These are phyloP conservation scores for Mugil cephalus DNA, from an alignment of 2,113 vertebrate species.

Conservation along the genomic window DNA sequence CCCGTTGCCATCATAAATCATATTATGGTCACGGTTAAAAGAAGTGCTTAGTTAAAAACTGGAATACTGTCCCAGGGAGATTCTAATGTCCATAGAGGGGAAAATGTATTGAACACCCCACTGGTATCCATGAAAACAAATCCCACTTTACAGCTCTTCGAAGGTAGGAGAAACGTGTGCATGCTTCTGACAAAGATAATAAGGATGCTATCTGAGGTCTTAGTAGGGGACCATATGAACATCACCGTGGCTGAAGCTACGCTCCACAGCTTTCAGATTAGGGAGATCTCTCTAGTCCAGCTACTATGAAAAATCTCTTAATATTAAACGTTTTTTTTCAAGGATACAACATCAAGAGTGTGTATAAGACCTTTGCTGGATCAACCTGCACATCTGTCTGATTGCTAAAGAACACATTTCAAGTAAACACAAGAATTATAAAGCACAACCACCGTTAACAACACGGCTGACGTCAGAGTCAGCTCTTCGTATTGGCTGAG, in stretches of 20 bases:
- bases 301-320: background rate
- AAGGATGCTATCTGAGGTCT: background rate
- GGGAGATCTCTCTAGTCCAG: background rate
- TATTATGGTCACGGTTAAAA: too few species aligned
- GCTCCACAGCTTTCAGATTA: background rate
- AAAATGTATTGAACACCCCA: background rate
- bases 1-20: too few species aligned
- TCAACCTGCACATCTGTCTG: slow-evolving; percentile 16
- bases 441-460: slow-evolving; percentile 35
- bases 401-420: slow-evolving; percentile 50
- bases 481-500: slow-evolving; percentile 33
- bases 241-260: background rate
- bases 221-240: background rate
- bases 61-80: too few species aligned
- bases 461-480: slow-evolving; percentile 24
- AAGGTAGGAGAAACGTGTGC: background rate
- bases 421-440: slow-evolving; percentile 63
- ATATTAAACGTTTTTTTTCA: too few species aligned
- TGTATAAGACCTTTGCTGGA: background rate
- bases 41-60: too few species aligned
- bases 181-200: background rate
- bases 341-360: background rate
- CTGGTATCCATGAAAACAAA: background rate
- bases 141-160: background rate
- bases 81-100: too few species aligned